Evolutionary conservation across 2,888 invertebrate species (phyloP).

Genomic region (Epicampocera succincta): DNA sequence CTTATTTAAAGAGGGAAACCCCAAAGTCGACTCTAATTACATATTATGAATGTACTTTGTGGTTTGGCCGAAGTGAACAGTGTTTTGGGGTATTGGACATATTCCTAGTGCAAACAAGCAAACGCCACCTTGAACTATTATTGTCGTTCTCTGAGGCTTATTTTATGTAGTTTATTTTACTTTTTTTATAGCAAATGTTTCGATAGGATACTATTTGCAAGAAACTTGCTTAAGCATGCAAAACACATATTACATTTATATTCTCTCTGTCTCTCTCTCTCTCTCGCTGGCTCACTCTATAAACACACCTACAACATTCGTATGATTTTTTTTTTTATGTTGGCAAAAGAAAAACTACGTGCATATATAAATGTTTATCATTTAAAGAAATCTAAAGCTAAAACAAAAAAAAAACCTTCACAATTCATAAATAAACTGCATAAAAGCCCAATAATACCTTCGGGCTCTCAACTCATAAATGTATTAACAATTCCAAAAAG

Average conservation of each 20-base stretch:
- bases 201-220: neutral
- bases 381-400: constrained; percentile 58
- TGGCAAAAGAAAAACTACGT: constrained; percentile 19
- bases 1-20: too few species aligned
- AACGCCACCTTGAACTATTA: too few species aligned
- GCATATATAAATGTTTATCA: constrained; percentile 64
- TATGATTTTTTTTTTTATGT: constrained; percentile 13
- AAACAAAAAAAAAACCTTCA: constrained; percentile 53
- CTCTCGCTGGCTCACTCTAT: too few species aligned
- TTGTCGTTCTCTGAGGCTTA: too few species aligned
- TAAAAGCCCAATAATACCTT: constrained; percentile 40
- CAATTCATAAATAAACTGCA: constrained; percentile 41
- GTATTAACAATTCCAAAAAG: constrained; percentile 69
- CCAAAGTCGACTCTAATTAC: too few species aligned
- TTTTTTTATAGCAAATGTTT: too few species aligned
- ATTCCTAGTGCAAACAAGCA: too few species aligned
- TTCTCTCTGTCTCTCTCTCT: neutral
- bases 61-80: too few species aligned
- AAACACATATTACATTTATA: neutral
- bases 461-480: constrained; percentile 66
- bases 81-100: too few species aligned
- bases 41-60: too few species aligned
- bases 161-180: too few species aligned
- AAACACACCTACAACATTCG: constrained; percentile 63
- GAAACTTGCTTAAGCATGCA: constrained; percentile 16